These are phyloP conservation scores for Clepsis dumicolana DNA, from an alignment of 2,888 invertebrate genomes.

Conservation along the genomic window DNA sequence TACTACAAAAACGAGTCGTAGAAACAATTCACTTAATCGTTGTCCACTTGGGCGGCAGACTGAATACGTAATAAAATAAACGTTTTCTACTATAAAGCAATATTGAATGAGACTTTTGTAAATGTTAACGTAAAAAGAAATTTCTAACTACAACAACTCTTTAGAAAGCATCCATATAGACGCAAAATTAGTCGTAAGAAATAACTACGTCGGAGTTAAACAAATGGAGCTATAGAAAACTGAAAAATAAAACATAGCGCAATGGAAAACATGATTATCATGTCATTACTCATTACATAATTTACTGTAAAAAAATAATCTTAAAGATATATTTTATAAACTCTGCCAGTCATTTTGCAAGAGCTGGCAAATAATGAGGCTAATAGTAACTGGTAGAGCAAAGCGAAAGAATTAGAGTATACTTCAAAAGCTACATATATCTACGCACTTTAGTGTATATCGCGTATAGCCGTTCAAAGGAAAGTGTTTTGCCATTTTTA, in stretches of 20 bases:
- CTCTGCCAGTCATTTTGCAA: too few relatives aligned
- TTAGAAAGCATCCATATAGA: conserved; percentile 28
- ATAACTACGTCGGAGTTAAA: conserved; percentile 15
- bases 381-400: too few relatives aligned
- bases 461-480: too few relatives aligned
- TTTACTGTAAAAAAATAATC: not conserved
- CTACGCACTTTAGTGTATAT: too few relatives aligned
- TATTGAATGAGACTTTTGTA: conserved; percentile 13
- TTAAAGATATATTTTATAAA: too few relatives aligned
- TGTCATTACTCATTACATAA: conserved; percentile 12
- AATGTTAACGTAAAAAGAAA: conserved; percentile 15
- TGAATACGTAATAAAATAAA: conserved; percentile 29
- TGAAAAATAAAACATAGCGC: conserved; percentile 17
- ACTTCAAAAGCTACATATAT: too few relatives aligned
- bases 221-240: conserved; percentile 18
- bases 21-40: conserved; percentile 23
- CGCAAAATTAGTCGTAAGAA: conserved; percentile 15
- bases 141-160: conserved; percentile 23
- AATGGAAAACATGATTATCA: conserved; percentile 10
- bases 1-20: conserved; percentile 7
- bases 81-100: conserved; percentile 10
- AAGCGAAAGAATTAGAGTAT: too few relatives aligned
- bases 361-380: too few relatives aligned
- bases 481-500: too few relatives aligned
- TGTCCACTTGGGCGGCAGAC: conserved; percentile 25